Percentiles rank a stretch among this genome's conserved stretches.
Evolutionary conservation across 1,140 invertebrate species (phyloP).

Genomic region (Drosophila orosa): DNA sequence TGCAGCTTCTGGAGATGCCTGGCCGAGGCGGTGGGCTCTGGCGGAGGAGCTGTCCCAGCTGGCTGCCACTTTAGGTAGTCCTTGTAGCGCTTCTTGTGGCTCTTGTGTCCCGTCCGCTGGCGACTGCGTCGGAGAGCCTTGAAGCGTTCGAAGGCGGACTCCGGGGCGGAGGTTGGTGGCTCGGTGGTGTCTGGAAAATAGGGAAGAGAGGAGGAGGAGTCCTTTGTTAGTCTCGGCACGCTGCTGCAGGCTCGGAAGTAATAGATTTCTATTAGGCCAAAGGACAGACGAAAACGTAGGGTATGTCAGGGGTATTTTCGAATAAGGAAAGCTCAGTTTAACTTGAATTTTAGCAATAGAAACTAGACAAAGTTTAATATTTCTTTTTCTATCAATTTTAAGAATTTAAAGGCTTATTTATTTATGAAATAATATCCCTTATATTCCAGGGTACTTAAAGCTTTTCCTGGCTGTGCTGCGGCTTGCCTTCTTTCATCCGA

Average conservation of each 20-base stretch:
- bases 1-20: conserved; percentile 46
- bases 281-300: conserved; percentile 28
- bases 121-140: conserved; percentile 69
- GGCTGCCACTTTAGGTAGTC: conserved; percentile 63
- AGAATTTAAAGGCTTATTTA: neutral
- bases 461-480: neutral
- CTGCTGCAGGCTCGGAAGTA: conserved; percentile 66
- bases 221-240: conserved; percentile 63
- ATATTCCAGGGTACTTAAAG: neutral
- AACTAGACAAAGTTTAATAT: no score
- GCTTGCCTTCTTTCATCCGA: neutral
- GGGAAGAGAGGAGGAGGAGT: neutral
- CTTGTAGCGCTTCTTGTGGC: conserved; percentile 79
- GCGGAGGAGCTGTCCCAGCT: conserved; percentile 1
- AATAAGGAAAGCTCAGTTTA: neutral
- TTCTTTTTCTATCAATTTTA: neutral
- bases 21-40: neutral
- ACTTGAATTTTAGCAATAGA: no score
- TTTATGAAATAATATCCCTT: neutral
- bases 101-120: conserved; percentile 73
- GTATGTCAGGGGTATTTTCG: neutral
- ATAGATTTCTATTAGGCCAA: conserved; percentile 72
- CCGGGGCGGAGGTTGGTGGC: conserved; percentile 9
- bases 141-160: conserved; percentile 68
- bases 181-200: conserved; percentile 32